Evolutionary conservation across 2,797 vertebrate genomes (phyloP).

Genomic region (Diglossa cyanea): DNA sequence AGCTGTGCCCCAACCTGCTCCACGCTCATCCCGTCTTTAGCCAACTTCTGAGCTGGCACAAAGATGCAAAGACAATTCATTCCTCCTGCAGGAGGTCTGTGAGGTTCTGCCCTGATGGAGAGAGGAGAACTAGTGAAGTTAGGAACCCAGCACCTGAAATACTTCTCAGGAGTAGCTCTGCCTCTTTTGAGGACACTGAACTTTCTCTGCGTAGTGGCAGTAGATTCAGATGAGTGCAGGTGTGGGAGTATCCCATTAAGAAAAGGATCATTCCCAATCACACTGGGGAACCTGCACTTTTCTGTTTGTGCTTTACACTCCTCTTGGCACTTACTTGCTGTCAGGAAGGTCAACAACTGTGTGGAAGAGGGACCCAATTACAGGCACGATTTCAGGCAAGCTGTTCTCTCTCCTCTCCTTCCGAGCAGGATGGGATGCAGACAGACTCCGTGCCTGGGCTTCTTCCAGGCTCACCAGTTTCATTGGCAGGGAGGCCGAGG

Average conservation of each 20-base stretch:
- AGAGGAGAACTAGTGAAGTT: background rate
- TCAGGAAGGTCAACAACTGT: slow-evolving; percentile 93
- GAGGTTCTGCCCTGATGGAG: background rate
- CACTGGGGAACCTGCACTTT: background rate
- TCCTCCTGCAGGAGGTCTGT: background rate
- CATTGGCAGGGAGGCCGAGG: slow-evolving; percentile 87
- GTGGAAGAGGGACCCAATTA: slow-evolving; percentile 86
- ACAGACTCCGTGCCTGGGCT: slow-evolving; percentile 90
- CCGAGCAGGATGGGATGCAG: slow-evolving; percentile 88
- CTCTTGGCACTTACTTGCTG: slow-evolving; percentile 83
- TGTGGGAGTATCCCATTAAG: accelerated
- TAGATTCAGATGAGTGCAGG: background rate
- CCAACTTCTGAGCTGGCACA: background rate
- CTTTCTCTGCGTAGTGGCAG: background rate
- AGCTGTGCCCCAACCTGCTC: background rate
- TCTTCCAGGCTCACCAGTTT: slow-evolving; percentile 97
- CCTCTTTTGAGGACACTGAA: background rate
- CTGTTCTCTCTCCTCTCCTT: slow-evolving; percentile 91
- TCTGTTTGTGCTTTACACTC: background rate
- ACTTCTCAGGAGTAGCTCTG: background rate
- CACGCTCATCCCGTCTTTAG: accelerated
- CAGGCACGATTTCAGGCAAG: slow-evolving; percentile 88
- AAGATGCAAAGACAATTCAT: background rate
- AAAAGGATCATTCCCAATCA: background rate
- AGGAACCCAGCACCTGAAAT: background rate